Conservation (phyloP, 2,888 invertebrate genomes). For the Pachydiplax longipennis region DNA sequence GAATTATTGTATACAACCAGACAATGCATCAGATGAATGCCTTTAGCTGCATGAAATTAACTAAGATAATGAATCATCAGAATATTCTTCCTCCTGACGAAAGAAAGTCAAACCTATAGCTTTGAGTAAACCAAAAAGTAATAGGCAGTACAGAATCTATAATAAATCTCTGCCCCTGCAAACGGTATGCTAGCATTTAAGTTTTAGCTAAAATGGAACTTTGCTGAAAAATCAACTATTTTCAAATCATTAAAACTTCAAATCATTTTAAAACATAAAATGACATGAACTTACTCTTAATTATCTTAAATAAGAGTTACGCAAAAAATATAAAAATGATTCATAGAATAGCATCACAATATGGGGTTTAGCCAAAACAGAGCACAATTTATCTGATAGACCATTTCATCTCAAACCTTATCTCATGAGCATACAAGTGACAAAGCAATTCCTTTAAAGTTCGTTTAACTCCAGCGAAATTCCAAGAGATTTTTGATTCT, state of each 20-base stretch:
- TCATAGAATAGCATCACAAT: background rate
- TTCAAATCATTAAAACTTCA: background rate
- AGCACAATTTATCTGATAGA: background rate
- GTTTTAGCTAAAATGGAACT: conserved; percentile 34
- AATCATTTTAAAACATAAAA: background rate
- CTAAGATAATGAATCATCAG: background rate
- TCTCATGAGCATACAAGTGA: conserved; percentile 6
- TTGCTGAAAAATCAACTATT: background rate
- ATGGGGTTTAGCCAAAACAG: conserved; percentile 29
- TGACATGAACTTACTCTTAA: background rate
- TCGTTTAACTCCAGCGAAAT: background rate
- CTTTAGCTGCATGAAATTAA: background rate
- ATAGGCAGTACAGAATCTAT: background rate
- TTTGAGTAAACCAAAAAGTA: background rate
- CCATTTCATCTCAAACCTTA: background rate
- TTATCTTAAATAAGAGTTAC: background rate
- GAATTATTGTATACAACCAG: background rate
- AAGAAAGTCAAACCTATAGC: background rate
- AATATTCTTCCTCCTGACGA: background rate
- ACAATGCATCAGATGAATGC: conserved; percentile 4
- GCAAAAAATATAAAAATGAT: background rate
- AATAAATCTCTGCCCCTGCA: conserved; percentile 27
- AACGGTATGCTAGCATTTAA: conserved; percentile 40
- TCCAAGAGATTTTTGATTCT: background rate
- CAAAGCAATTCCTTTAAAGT: background rate